Evolutionary conservation across 2,888 invertebrate species (phyloP), one percentile per base, ranked within the genome.

Genomic region (Thera britannica): DNA sequence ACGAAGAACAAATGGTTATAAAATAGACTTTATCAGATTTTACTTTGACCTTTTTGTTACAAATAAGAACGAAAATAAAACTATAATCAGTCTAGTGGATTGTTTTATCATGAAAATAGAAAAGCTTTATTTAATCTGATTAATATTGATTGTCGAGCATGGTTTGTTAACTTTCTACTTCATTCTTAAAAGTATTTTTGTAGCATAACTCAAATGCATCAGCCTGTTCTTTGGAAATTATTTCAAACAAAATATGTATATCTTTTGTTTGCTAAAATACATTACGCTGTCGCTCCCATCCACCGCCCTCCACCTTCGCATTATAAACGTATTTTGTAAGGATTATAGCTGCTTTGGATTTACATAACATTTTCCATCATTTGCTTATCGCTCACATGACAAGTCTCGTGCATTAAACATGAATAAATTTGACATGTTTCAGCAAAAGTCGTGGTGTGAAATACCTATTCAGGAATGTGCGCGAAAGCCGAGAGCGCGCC

Each of bases 351-450:
- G 84, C 85, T 86, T 87, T 83, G 85, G 87, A 93, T 92, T 92
- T 88, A 90, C 90, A 92, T 92, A 90, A 89, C 92, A 90, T 92
- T 90, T 92, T 91, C 88, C 90, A 90, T 92, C 90, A 91, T 92
- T 93, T 89, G 90, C 92, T 92, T 92, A 92, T 92, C 92, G 89
- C 82, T 87, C 87, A 89, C 88, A 87, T 92, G 92, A 90, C 90
- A 90, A 88, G 85, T 86, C 87, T 86, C 83, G 90, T 87, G 86
- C 88, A 91, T 90, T 89, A 90, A 84, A 87, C 88, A 85, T 86
- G 90, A 91, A 91, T 90, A 90, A 86, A 89, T 89, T 90, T 90
- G 90, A 92, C 86, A 90, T 90, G 88, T 89, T 89, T 92, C 86
- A 86, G 85, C 85, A 81, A 80, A 81, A 80, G 77, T 83, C 80